Conservation (phyloP, 2,888 invertebrate species). For the Ommatoiulus sabulosus region DNA sequence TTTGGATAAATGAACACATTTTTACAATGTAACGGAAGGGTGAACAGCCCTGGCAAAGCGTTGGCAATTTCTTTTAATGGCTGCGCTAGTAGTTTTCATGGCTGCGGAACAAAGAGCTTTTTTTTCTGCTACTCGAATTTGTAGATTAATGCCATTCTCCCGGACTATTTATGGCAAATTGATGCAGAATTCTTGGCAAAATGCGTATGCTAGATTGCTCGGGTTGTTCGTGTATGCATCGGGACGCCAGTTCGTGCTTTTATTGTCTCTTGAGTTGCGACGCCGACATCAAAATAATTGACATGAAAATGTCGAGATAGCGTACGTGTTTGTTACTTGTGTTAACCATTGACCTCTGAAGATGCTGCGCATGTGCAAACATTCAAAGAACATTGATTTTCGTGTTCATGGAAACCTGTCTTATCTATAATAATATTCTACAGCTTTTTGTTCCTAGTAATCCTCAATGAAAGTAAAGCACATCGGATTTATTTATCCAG, state of each 20-base stretch:
- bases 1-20: constrained; percentile 25
- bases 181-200: not conserved
- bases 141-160: not conserved
- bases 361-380: not conserved
- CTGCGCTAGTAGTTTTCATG: not conserved
- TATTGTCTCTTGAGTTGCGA: not conserved
- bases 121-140: not conserved
- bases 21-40: constrained; percentile 25
- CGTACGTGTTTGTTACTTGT: not conserved
- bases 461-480: not conserved
- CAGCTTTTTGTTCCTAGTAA: too few species aligned
- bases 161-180: constrained; percentile 14
- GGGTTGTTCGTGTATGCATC: not conserved
- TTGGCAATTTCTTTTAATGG: constrained; percentile 18
- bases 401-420: not conserved
- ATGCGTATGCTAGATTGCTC: not conserved
- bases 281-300: not conserved
- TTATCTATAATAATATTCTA: too few species aligned
- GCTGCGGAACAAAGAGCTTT: constrained; percentile 20
- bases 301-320: not conserved
- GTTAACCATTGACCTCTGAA: not conserved
- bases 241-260: not conserved
- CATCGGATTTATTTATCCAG: not conserved
- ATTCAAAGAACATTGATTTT: not conserved
- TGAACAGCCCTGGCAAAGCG: constrained; percentile 31